phyloP scores from a whole-genome alignment of 2,797 vertebrate species.

The Buceros bicornis region DNA sequence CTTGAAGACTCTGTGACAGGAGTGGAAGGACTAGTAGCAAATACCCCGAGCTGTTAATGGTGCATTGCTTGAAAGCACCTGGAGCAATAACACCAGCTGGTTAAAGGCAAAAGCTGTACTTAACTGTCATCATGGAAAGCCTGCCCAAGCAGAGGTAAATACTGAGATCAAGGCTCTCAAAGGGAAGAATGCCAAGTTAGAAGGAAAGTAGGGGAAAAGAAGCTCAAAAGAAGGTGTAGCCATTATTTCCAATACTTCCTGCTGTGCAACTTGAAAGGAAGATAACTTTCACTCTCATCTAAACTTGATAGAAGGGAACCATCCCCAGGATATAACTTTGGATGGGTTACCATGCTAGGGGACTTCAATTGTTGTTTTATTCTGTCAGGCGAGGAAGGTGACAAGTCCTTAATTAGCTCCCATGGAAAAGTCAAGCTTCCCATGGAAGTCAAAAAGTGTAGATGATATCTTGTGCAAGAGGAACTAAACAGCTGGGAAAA shows the following conservation, averaged over 20 bases:
- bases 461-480: not conserved
- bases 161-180: not conserved
- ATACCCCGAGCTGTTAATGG: rapidly evolving
- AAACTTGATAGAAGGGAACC: not conserved
- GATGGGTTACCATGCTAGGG: rapidly evolving
- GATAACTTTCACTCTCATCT: not conserved
- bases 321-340: not conserved
- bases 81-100: not conserved
- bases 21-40: not conserved
- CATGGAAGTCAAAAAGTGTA: not conserved
- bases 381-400: not conserved
- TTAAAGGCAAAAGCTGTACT: not conserved
- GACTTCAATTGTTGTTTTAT: not conserved
- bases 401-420: not conserved
- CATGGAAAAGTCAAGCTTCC: not conserved
- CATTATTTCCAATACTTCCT: not conserved
- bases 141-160: not conserved
- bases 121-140: not conserved
- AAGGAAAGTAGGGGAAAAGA: not conserved
- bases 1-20: not conserved
- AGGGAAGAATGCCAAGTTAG: not conserved
- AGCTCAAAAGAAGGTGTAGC: not conserved
- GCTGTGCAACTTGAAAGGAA: not conserved
- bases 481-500: not conserved
- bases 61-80: not conserved